A percentile compares a stretch with the other conserved stretches of the same genome.
phyloP scores from a whole-genome alignment of 2,113 vertebrate genomes.

The Cynocephalus volans region DNA sequence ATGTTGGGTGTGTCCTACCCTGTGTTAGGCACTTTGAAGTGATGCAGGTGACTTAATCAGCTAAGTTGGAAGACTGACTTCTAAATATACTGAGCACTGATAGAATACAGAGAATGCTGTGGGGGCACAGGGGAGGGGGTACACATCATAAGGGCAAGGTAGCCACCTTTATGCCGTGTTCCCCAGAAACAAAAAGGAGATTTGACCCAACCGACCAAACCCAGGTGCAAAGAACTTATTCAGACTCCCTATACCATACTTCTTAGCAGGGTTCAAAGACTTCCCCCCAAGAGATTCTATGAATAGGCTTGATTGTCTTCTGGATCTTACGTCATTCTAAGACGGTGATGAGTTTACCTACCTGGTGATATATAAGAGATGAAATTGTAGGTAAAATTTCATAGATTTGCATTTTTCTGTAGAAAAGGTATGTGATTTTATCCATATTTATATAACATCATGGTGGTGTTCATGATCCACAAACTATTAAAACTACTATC shows the following conservation, averaged over 20 bases:
- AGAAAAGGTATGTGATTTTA: background rate
- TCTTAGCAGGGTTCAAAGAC: background rate
- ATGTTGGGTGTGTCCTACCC: background rate
- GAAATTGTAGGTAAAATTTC: background rate
- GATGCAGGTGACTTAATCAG: no score
- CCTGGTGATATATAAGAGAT: background rate
- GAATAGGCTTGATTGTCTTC: background rate
- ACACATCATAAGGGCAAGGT: background rate
- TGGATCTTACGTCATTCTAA: background rate
- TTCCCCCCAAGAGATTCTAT: background rate
- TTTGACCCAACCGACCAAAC: background rate
- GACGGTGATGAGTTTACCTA: background rate
- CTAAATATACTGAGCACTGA: background rate
- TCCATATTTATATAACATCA: background rate
- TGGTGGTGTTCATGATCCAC: background rate
- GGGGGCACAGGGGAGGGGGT: no score
- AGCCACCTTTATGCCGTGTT: background rate
- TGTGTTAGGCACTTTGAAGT: background rate
- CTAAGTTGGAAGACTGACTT: background rate
- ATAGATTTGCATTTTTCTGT: background rate
- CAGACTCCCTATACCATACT: background rate
- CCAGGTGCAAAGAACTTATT: background rate
- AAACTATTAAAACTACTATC: background rate
- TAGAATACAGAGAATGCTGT: rapidly evolving
- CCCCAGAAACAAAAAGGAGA: background rate